These are phyloP conservation scores for Lithobates pipiens DNA, from an alignment of 2,797 vertebrate genomes.

Conservation along the genomic window DNA sequence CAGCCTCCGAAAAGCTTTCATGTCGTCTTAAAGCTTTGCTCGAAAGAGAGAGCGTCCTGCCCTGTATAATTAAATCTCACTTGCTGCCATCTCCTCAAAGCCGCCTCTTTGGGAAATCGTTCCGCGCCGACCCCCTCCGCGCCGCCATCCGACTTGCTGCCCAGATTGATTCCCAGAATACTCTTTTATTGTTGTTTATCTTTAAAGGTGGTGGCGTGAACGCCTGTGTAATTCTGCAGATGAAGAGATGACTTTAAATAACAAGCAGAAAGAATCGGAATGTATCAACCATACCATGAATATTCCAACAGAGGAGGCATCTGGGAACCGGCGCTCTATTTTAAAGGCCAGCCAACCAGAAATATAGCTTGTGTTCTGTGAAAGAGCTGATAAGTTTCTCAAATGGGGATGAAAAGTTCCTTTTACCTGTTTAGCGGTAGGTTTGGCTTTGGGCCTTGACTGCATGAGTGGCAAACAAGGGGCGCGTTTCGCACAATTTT, in stretches of 20 bases:
- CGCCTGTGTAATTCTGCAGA: constrained; percentile 19
- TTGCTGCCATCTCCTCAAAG: constrained; percentile 29
- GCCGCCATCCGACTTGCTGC: background rate
- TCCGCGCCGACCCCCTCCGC: constrained; percentile 19
- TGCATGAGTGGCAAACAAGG: no score
- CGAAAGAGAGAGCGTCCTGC: constrained; percentile 17
- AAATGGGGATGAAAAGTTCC: no score
- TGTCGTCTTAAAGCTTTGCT: constrained; percentile 25
- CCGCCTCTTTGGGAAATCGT: constrained; percentile 6
- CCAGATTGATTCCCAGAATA: constrained; percentile 29
- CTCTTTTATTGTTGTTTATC: constrained; percentile 33
- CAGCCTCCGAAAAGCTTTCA: constrained; percentile 25
- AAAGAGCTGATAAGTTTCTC: no score
- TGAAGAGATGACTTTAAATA: constrained; percentile 21
- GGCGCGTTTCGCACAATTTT: no score
- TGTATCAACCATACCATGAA: background rate
- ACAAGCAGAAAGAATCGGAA: background rate
- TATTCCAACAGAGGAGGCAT: background rate
- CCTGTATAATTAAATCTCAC: constrained; percentile 33
- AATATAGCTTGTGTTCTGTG: no score
- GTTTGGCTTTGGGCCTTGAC: no score
- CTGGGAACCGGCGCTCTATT: background rate
- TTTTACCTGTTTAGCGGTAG: no score
- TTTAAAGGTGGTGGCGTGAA: constrained; percentile 19
- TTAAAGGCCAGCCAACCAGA: background rate